These are phyloP conservation scores for Steinernema hermaphroditum DNA, from an alignment of 2,888 invertebrate species.

Conservation along the genomic window DNA sequence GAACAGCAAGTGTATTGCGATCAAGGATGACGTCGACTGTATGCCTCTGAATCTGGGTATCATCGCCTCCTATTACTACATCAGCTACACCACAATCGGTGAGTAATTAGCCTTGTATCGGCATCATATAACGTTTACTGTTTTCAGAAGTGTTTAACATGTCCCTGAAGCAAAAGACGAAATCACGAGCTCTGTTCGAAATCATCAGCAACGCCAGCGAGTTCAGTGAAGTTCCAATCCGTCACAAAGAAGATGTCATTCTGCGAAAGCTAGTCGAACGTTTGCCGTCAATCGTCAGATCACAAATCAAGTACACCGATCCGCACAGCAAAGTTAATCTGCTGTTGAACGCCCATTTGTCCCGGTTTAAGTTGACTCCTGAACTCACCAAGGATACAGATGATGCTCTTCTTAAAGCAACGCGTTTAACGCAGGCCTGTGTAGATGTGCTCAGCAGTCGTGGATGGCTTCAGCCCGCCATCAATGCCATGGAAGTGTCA, in stretches of 20 bases:
- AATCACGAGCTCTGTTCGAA: constrained; percentile 92
- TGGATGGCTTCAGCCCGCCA: constrained; percentile 96
- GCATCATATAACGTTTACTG: background rate
- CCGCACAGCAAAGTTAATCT: constrained; percentile 94
- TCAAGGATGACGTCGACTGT: constrained; percentile 97
- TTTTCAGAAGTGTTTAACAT: constrained; percentile 88
- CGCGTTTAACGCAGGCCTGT: constrained; percentile 76
- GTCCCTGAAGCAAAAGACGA: constrained; percentile 93
- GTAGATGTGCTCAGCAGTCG: constrained; percentile 80
- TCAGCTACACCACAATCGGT: constrained; percentile 98
- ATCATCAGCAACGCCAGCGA: constrained; percentile 97
- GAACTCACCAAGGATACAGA: constrained; percentile 96
- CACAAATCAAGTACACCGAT: constrained; percentile 82
- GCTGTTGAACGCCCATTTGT: constrained; percentile 90
- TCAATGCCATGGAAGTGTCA: constrained; percentile 98
- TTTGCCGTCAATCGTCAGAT: constrained; percentile 75
- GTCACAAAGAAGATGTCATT: constrained; percentile 91
- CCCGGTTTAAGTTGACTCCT: constrained; percentile 88
- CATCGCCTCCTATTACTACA: constrained; percentile 99
- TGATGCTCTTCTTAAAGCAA: constrained; percentile 75
- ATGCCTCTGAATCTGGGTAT: constrained; percentile 95
- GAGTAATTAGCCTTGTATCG: constrained; percentile 37
- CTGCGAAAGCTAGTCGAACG: constrained; percentile 72
- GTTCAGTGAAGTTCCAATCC: constrained; percentile 87
- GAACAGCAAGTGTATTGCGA: constrained; percentile 78